phyloP scores from a whole-genome alignment of 2,888 invertebrate genomes.

The Agrypnus murinus region DNA sequence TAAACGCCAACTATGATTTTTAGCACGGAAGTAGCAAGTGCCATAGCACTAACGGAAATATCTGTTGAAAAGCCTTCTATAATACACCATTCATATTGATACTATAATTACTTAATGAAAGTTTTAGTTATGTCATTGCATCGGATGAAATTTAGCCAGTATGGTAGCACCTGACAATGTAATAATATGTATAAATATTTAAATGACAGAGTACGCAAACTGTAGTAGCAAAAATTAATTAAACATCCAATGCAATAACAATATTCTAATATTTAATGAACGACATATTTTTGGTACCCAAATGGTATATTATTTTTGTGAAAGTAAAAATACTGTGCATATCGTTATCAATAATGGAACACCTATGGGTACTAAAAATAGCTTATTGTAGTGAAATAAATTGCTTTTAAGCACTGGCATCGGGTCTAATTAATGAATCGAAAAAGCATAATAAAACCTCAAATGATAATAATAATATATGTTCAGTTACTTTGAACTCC shows the following conservation, averaged over 20 bases:
- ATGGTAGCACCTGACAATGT: constrained; percentile 20
- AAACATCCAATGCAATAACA: constrained; percentile 44
- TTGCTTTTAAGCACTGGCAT: constrained; percentile 50
- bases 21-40: constrained; percentile 42
- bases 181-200: constrained; percentile 25
- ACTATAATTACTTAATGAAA: constrained; percentile 40
- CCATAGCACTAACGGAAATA: constrained; percentile 44
- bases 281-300: constrained; percentile 45
- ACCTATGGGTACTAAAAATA: constrained; percentile 44
- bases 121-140: constrained; percentile 53
- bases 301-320: constrained; percentile 44
- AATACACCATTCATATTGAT: constrained; percentile 54
- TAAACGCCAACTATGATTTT: constrained; percentile 33
- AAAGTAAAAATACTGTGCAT: constrained; percentile 44
- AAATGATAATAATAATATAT: constrained; percentile 32
- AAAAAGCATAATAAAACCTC: constrained; percentile 19
- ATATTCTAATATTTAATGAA: constrained; percentile 37
- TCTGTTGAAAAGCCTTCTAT: constrained; percentile 52
- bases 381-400: constrained; percentile 42
- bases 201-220: constrained; percentile 20
- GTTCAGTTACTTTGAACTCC: constrained; percentile 54
- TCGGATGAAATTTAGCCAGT: constrained; percentile 47
- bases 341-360: constrained; percentile 40
- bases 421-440: constrained; percentile 39
- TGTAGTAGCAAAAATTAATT: constrained; percentile 15